Base-by-base conservation (phyloP, 2,888 invertebrate genomes). In the Tuberolachnus salignus region DNA sequence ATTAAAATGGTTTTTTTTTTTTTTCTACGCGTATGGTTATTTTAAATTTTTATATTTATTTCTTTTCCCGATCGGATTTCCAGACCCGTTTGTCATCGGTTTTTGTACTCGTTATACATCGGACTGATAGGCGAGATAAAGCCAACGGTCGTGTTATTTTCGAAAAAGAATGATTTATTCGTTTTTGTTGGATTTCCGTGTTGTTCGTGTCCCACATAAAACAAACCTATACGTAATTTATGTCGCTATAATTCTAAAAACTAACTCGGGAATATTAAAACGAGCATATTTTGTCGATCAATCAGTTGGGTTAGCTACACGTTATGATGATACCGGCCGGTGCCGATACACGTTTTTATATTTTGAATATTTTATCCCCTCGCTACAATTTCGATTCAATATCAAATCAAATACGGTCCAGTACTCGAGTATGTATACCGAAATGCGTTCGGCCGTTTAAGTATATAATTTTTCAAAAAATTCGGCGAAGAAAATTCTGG, bases 141-240 rank as follows among this genome's bases (percentile, higher is more conserved):
- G 9, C 26, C 16, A n/a, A 34, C 34, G 19, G 63, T 13, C 14
- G 19, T 13, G 19, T 44, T 19, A 26, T 51, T 67, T 49, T n/a
- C n/a, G 49, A 11, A 26, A 44, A 51, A 51, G 11, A 26, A 44
- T 49, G 49, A 66, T 66, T 66, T 49, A 49, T 67, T 26, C n/a
- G n/a, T 49, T 51, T 51, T 49, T 9, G 26, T 3, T 26, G 26
- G 26, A 26, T 67, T 46, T 49, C 19, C 46, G 23, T n/a, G 66
- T 26, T 51, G 13, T 34, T 34, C 23, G 46, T 16, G 46, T n/a
- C 23, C 16, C 23, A 26, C 4, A 49, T 9, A 66, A 34, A 34
- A 34, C 6, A 34, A 4, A 34, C 34, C 34, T 3, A 34, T 3
- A n/a, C n/a, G 2, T 26, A n/a, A 67, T 51, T 51, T 51, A 67